Conservation (phyloP, 2,113 vertebrate genomes). For the Calidris pugnax region DNA sequence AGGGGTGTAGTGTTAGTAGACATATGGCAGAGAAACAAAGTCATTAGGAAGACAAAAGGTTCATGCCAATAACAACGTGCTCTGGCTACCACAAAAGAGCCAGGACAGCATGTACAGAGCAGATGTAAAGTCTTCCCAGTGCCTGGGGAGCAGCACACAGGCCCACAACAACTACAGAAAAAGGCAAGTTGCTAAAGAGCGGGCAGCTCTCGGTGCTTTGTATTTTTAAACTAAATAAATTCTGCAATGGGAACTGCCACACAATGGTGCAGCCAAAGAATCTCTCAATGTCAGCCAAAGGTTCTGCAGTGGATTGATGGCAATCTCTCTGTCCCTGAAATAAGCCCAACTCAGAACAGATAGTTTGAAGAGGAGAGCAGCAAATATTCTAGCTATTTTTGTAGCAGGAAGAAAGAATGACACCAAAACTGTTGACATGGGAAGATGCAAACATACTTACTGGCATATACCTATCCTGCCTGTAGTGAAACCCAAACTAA, state of each 20-base stretch:
- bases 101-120: neutral
- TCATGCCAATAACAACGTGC: neutral
- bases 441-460: neutral
- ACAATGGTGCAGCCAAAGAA: neutral
- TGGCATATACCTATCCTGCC: neutral
- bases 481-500: neutral
- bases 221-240: neutral
- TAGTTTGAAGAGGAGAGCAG: neutral
- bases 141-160: neutral
- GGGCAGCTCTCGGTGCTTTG: neutral
- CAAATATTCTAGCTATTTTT: neutral
- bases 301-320: neutral
- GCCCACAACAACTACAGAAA: neutral
- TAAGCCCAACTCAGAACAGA: neutral
- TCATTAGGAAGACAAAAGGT: neutral
- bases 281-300: neutral
- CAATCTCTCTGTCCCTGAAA: neutral
- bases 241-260: neutral
- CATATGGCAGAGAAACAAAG: neutral
- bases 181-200: neutral
- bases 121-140: neutral
- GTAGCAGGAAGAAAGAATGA: neutral
- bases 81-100: neutral
- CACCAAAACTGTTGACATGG: neutral
- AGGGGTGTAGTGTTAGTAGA: neutral